A percentile compares a stretch with the other conserved stretches of the same genome.
Evolutionary conservation across 2,888 invertebrate species (phyloP).

Genomic region (Crioceris asparagi): DNA sequence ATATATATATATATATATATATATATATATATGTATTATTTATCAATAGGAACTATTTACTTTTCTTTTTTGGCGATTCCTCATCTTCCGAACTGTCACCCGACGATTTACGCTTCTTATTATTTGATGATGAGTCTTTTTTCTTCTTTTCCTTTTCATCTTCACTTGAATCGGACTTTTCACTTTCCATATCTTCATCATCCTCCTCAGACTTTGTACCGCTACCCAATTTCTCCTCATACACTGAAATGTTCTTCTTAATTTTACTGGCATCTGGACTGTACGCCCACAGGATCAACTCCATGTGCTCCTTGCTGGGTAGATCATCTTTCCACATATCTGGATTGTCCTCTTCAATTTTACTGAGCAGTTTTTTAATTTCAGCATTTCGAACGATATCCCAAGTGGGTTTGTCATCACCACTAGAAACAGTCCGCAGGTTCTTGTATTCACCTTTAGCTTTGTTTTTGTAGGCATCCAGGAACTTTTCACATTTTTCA

Average conservation of each 20-base stretch:
- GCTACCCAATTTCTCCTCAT: slow-evolving; percentile 38
- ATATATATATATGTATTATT: too few relatives aligned
- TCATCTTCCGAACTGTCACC: slow-evolving; percentile 25
- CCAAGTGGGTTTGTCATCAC: slow-evolving; percentile 53
- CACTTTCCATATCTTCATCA: slow-evolving; percentile 14
- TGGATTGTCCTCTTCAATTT: slow-evolving; percentile 48
- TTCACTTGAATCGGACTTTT: slow-evolving; percentile 12
- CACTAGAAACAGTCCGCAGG: slow-evolving; percentile 50
- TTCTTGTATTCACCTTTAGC: slow-evolving; percentile 64
- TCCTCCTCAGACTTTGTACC: slow-evolving; percentile 21
- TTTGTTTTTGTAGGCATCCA: slow-evolving; percentile 49
- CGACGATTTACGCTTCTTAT: slow-evolving; percentile 31
- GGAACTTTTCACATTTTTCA: slow-evolving; percentile 43
- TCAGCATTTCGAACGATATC: slow-evolving; percentile 60
- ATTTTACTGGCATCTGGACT: slow-evolving; percentile 59
- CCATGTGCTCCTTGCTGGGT: slow-evolving; percentile 56
- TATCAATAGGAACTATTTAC: too few relatives aligned
- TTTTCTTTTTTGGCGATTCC: slow-evolving; percentile 30
- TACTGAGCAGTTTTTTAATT: slow-evolving; percentile 46
- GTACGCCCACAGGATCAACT: slow-evolving; percentile 65
- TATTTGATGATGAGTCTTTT: slow-evolving; percentile 15
- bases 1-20: too few relatives aligned
- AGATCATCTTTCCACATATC: slow-evolving; percentile 56
- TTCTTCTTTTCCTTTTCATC: slow-evolving; percentile 12
- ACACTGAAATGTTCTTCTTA: slow-evolving; percentile 45